These are phyloP conservation scores for Meda fulgida DNA, from an alignment of 2,797 vertebrate species.

Conservation along the genomic window DNA sequence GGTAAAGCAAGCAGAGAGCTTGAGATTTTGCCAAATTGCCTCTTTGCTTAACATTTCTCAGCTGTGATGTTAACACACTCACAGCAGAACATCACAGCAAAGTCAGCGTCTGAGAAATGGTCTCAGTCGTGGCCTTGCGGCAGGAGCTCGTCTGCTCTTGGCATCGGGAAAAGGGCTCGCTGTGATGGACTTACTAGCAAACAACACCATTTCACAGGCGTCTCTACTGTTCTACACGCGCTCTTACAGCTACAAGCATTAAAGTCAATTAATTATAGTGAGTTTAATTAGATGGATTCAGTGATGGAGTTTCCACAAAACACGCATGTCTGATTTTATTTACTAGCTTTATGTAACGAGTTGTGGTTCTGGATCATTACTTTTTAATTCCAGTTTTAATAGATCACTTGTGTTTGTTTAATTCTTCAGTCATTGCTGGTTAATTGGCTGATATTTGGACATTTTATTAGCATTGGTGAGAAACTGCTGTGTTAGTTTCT, in stretches of 20 bases:
- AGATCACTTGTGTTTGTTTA: not conserved
- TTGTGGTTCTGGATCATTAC: not conserved
- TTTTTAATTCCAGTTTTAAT: not conserved
- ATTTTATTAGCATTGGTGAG: not conserved
- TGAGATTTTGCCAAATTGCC: constrained; percentile 23
- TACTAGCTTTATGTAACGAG: not conserved
- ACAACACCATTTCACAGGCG: not conserved
- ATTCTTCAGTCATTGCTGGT: not conserved
- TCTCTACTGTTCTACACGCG: not conserved
- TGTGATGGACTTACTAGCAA: constrained; percentile 6
- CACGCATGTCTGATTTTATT: not conserved
- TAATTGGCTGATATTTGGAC: not conserved
- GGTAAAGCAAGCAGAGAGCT: not conserved
- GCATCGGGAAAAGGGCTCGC: not conserved
- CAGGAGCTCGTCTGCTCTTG: constrained; percentile 28
- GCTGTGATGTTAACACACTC: constrained; percentile 18
- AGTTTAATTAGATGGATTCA: not conserved
- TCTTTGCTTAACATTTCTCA: constrained; percentile 36
- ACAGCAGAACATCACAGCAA: not conserved
- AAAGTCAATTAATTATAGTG: not conserved
- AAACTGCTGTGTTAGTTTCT: not conserved
- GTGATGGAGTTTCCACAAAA: not conserved
- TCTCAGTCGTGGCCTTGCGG: constrained; percentile 21
- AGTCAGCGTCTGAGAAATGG: constrained; percentile 31
- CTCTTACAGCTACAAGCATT: not conserved